Percentiles rank a stretch among this genome's conserved stretches.
These are phyloP conservation scores for Danio tinwini DNA, from an alignment of 2,797 vertebrate genomes.

Conservation along the genomic window DNA sequence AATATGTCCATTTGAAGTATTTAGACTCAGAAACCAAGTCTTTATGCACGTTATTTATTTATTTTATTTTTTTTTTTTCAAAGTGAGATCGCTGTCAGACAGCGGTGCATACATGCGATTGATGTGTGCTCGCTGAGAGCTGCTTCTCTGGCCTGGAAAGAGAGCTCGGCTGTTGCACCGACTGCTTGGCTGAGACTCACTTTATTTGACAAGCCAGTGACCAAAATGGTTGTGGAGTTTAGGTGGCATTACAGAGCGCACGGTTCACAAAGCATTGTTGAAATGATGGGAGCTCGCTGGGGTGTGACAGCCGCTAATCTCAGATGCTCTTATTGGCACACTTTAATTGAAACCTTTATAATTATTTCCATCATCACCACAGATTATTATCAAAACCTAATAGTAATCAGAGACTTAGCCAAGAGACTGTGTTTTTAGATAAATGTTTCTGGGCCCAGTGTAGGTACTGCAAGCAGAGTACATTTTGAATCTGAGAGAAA, in stretches of 20 bases:
- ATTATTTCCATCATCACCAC: not conserved
- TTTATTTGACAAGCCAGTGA: slow-evolving; percentile 59
- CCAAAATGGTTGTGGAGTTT: slow-evolving; percentile 45
- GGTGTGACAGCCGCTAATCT: slow-evolving; percentile 22
- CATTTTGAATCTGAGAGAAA: not conserved
- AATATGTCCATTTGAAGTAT: slow-evolving; percentile 32
- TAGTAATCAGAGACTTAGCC: not conserved
- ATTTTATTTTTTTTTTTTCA: not conserved
- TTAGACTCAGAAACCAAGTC: not conserved
- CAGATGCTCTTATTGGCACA: slow-evolving; percentile 11
- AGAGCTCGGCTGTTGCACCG: slow-evolving; percentile 21
- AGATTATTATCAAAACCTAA: slow-evolving; percentile 1
- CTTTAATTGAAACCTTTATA: not conserved
- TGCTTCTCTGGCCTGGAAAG: slow-evolving; percentile 32
- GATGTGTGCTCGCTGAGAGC: not conserved
- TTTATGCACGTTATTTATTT: not conserved
- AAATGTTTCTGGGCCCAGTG: not conserved
- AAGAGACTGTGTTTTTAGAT: slow-evolving; percentile 9
- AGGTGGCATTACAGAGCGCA: slow-evolving; percentile 55
- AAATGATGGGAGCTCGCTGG: slow-evolving; percentile 28
- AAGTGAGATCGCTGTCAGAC: not conserved
- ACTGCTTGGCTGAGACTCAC: slow-evolving; percentile 30
- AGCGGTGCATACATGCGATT: not conserved
- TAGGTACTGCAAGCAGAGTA: not conserved
- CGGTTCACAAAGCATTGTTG: slow-evolving; percentile 53